Evolutionary conservation across 2,888 invertebrate species (phyloP).

Genomic region (Apocheima hispidaria): DNA sequence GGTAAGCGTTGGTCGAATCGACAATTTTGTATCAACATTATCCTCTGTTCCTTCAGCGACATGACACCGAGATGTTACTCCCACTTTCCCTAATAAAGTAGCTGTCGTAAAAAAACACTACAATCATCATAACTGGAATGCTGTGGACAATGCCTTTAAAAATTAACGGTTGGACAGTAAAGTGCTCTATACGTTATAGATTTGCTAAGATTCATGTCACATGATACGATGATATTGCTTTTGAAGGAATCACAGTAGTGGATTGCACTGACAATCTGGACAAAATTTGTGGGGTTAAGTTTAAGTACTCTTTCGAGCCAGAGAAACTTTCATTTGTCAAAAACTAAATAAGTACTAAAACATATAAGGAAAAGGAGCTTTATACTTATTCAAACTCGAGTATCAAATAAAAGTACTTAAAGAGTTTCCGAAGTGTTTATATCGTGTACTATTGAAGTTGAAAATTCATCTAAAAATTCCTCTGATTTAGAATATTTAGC

Average conservation of each 20-base stretch:
- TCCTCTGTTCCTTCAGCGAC: slow-evolving; percentile 32
- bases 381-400: too few relatives aligned
- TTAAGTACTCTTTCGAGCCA: not conserved
- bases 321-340: not conserved
- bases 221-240: slow-evolving; percentile 13
- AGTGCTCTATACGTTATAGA: slow-evolving; percentile 44
- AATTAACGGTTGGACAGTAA: slow-evolving; percentile 63
- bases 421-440: too few relatives aligned
- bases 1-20: not conserved
- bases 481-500: too few relatives aligned
- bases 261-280: slow-evolving; percentile 7
- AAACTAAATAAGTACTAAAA: too few relatives aligned
- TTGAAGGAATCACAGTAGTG: slow-evolving; percentile 11
- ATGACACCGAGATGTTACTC: slow-evolving; percentile 64
- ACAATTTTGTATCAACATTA: slow-evolving; percentile 3
- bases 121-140: slow-evolving; percentile 80
- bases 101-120: slow-evolving; percentile 80
- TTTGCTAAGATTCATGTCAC: slow-evolving; percentile 36
- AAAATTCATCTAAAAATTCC: too few relatives aligned
- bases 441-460: too few relatives aligned
- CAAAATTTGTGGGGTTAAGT: not conserved
- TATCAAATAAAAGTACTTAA: too few relatives aligned
- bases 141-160: slow-evolving; percentile 66
- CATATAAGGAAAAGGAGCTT: too few relatives aligned
- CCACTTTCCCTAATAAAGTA: slow-evolving; percentile 80